phyloP scores from a whole-genome alignment of 2,113 vertebrate species.

The Carlito syrichta region DNA sequence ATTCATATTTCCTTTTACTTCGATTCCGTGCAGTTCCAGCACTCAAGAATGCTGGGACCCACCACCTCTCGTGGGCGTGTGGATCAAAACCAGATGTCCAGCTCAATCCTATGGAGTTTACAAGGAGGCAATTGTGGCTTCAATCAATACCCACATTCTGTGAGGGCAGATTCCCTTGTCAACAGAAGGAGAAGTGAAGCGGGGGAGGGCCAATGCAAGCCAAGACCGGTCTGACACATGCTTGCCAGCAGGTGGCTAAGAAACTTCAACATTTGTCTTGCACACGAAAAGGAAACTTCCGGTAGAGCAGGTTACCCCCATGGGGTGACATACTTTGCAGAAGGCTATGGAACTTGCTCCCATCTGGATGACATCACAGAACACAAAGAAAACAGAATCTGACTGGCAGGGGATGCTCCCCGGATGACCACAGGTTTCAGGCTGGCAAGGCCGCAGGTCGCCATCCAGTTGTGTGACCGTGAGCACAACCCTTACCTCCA shows the following conservation, averaged over 20 bases:
- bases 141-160: constrained; percentile 55
- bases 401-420: not conserved
- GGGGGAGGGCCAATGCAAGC: not conserved
- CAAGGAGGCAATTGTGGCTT: constrained; percentile 64
- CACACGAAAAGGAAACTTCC: constrained; percentile 32
- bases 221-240: constrained; percentile 53
- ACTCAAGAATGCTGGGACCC: constrained; percentile 43
- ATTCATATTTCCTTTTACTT: not conserved
- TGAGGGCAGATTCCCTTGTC: constrained; percentile 62
- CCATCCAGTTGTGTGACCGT: not conserved
- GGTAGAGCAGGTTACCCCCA: constrained; percentile 1
- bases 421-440: not conserved
- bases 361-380: constrained; percentile 32
- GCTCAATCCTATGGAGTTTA: constrained; percentile 15
- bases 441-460: not conserved
- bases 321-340: not conserved
- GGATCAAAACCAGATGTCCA: constrained; percentile 72
- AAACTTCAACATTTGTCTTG: constrained; percentile 63
- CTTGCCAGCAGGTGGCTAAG: constrained; percentile 63
- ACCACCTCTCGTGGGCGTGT: constrained; percentile 10
- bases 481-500: not conserved
- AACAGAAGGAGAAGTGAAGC: constrained; percentile 1
- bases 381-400: not conserved
- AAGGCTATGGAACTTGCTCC: not conserved
- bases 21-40: not conserved